Conservation (phyloP, 92 coral and sea anemone species). For the Parazoanthus darwini region DNA sequence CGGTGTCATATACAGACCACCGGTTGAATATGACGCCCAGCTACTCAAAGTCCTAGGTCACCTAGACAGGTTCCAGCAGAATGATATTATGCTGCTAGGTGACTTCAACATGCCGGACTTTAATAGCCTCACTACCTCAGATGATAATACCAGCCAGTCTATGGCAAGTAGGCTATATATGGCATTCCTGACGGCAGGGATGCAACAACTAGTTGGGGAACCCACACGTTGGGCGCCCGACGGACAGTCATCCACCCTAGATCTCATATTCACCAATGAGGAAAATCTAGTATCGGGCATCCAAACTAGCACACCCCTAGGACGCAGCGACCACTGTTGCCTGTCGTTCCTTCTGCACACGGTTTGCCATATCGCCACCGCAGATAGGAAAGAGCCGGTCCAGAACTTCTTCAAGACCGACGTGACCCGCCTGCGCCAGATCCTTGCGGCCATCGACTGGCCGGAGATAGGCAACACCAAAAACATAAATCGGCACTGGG, state of each 20-base stretch:
- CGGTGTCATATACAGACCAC: not conserved
- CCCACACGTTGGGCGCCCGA: not conserved
- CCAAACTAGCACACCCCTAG: not conserved
- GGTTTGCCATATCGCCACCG: not conserved
- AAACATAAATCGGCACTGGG: not conserved
- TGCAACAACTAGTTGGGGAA: not conserved
- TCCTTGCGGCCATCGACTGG: no score
- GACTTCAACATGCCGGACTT: not conserved
- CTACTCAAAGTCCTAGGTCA: not conserved
- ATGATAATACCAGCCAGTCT: not conserved
- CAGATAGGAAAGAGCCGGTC: not conserved
- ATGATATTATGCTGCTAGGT: not conserved
- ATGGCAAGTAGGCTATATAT: not conserved
- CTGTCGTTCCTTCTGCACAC: no score
- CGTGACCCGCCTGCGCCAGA: not conserved
- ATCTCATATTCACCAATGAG: not conserved
- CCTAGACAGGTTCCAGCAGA: not conserved
- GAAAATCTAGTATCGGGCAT: not conserved
- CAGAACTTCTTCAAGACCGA: not conserved
- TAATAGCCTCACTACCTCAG: not conserved
- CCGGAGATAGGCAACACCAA: no score
- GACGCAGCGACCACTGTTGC: not conserved
- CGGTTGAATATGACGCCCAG: not conserved
- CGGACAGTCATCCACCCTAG: not conserved
- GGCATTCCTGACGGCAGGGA: not conserved